These are phyloP conservation scores for Theristicus caerulescens DNA, from an alignment of 2,113 vertebrate genomes.

Conservation along the genomic window DNA sequence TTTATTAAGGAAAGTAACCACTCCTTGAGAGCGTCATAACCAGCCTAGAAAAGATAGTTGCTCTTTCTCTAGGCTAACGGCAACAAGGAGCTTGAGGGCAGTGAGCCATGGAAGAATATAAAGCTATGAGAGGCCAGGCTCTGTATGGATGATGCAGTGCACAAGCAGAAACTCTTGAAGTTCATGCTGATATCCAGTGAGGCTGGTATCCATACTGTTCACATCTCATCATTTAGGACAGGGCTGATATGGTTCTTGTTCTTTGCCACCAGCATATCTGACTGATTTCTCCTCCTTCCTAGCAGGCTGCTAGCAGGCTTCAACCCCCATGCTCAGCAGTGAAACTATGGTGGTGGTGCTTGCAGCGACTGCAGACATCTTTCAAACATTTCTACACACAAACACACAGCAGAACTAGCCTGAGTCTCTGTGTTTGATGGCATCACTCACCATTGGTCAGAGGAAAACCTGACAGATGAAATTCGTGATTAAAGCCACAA, in stretches of 20 bases:
- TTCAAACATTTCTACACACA: neutral
- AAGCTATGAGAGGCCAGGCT: neutral
- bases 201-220: fast-evolving
- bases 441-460: neutral
- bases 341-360: neutral
- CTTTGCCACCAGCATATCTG: neutral
- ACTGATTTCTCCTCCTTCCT: neutral
- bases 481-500: conserved; percentile 1
- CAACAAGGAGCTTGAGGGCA: neutral
- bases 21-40: neutral
- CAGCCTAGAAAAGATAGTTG: neutral
- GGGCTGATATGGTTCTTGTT: neutral
- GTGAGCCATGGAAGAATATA: neutral
- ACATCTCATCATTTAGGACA: neutral
- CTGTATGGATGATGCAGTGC: no score
- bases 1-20: neutral
- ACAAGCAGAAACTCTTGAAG: neutral
- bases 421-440: neutral
- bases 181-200: neutral
- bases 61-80: neutral
- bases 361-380: neutral
- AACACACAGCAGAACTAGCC: neutral
- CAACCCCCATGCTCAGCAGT: neutral
- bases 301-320: neutral
- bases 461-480: neutral